Percentiles rank a stretch among this genome's conserved stretches.
Conservation (phyloP, 2,113 vertebrate genomes). For the Nesospiza acunhae region DNA sequence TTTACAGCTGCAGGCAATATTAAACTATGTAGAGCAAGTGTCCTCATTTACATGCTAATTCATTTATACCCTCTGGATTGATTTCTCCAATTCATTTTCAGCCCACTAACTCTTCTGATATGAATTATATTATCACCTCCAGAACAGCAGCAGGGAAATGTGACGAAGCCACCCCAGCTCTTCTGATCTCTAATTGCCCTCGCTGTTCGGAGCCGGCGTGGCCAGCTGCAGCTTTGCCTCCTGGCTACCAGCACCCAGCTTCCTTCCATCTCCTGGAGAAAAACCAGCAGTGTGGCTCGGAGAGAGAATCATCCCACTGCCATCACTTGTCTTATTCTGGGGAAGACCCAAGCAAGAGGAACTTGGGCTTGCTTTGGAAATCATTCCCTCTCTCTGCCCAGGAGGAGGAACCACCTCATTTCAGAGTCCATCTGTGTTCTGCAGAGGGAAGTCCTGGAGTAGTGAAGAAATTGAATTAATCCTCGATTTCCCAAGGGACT, state of each 20-base stretch:
- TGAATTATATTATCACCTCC: constrained; percentile 76
- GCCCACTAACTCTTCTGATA: constrained; percentile 76
- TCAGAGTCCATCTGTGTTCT: neutral
- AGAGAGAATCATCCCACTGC: neutral
- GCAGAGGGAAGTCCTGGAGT: neutral
- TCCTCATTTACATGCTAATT: constrained; percentile 82
- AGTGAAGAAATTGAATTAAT: constrained; percentile 15
- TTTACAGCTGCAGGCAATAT: constrained; percentile 79
- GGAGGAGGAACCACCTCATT: constrained; percentile 8
- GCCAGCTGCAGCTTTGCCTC: constrained; percentile 26
- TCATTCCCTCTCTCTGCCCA: neutral
- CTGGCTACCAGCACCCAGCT: constrained; percentile 6
- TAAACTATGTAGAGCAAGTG: constrained; percentile 79
- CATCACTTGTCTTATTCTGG: rapidly evolving
- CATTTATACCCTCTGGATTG: constrained; percentile 82
- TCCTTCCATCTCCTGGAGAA: neutral
- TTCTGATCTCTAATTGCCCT: constrained; percentile 64
- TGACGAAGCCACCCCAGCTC: constrained; percentile 45
- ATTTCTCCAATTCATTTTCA: constrained; percentile 80
- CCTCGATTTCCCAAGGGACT: neutral
- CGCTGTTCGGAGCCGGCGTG: neutral
- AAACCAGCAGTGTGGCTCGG: rapidly evolving
- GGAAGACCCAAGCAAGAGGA: neutral
- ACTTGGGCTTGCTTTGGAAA: neutral
- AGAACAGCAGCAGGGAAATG: constrained; percentile 66